These are phyloP conservation scores for Oncorhynchus keta DNA, from an alignment of 2,113 vertebrate species.

Conservation along the genomic window DNA sequence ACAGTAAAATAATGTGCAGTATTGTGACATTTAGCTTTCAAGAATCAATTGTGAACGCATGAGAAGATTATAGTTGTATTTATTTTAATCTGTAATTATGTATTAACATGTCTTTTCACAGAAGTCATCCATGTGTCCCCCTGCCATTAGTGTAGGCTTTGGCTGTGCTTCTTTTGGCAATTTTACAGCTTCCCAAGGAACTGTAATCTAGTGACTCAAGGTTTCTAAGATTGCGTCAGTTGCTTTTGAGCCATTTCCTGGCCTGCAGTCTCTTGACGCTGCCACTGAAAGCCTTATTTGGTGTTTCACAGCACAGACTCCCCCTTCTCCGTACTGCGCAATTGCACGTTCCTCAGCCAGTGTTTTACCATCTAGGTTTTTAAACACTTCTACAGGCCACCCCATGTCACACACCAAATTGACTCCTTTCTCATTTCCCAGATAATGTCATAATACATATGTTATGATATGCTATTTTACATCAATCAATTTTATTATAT, in stretches of 20 bases:
- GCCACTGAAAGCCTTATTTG: slow-evolving; percentile 86
- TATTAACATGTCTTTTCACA: background rate
- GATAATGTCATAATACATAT: background rate
- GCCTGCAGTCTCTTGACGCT: slow-evolving; percentile 67
- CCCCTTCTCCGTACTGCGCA: slow-evolving; percentile 55
- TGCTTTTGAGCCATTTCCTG: slow-evolving; percentile 87
- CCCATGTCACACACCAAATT: background rate
- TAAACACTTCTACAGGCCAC: slow-evolving; percentile 1
- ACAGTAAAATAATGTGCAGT: too few species aligned
- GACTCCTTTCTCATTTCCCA: background rate
- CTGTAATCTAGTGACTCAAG: slow-evolving; percentile 84
- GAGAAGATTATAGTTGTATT: too few species aligned
- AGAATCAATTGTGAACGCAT: too few species aligned
- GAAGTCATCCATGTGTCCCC: background rate
- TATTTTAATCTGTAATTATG: too few species aligned
- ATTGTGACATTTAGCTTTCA: too few species aligned
- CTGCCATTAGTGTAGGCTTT: slow-evolving; percentile 9
- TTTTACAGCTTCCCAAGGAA: slow-evolving; percentile 75
- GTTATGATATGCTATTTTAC: too few species aligned
- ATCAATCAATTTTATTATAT: too few species aligned
- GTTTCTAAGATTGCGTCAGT: slow-evolving; percentile 84
- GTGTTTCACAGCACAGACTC: slow-evolving; percentile 74
- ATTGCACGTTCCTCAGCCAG: slow-evolving; percentile 51
- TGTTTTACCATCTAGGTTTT: slow-evolving; percentile 49
- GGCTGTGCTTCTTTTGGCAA: slow-evolving; percentile 67